Evolutionary conservation across 2,797 vertebrate species (phyloP), one percentile per base, ranked within the genome.

Genomic region (Champsocephalus esox): DNA sequence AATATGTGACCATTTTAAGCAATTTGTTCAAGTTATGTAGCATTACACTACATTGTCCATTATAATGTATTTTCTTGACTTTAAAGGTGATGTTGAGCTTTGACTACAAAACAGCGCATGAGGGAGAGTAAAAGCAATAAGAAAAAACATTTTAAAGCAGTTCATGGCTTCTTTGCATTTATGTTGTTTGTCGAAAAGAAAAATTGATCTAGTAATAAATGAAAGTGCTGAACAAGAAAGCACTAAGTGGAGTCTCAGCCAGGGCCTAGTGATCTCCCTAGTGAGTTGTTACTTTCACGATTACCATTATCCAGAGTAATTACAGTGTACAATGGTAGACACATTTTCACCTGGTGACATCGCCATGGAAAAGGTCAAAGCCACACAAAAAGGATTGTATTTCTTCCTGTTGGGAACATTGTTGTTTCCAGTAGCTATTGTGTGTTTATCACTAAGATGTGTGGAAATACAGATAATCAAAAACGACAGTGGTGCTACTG

Each of bases 341-440:
- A 21, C 14, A 57, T 79, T 79, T 72, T 82, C 73, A 88, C 67
- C 56, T 55, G 60, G 24, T 79, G 58, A 78, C 50, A 48, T 82
- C 57, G 51, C 46, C 32, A 8, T 17, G 51, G 34, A 45, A 85
- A 84, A 86, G 59, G 65, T 74, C 73, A 58, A 13, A 41, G 32
- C n/a, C 56, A 75, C 41, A 43, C 17, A 60, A 73, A 72, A 77
- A 63, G 46, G 17, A 60, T 68, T 73, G 54, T 0, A 7, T 71
- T 59, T 67, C 34, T 21, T 60, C n/a, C 70, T 49, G 61, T 57
- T 55, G 52, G 43, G n/a, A 74, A 58, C 38, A 73, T 9, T 14
- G 41, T 62, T 21, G n/a, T 66, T 46, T 19, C 49, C 11, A 56
- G 59, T 45, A 70, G 34, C 49, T 66, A 57, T 50, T 61, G 28